phyloP scores from a whole-genome alignment of 2,888 invertebrate species.

The Cosmia trapezina region DNA sequence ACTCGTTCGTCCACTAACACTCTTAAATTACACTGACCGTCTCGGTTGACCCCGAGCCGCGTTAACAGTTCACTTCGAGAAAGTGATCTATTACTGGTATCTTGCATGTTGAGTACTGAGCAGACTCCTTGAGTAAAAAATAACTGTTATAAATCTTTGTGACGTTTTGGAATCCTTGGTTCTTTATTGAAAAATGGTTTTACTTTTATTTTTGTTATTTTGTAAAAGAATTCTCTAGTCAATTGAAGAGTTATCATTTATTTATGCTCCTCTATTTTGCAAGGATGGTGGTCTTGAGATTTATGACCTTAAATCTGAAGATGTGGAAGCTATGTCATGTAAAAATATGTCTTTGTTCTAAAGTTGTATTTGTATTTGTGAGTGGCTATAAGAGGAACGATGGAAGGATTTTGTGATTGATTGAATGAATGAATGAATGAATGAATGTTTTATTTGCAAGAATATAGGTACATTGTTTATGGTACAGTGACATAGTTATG shows the following conservation, averaged over 20 bases:
- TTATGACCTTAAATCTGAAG: neutral
- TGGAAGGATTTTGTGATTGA: no score
- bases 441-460: no score
- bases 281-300: neutral
- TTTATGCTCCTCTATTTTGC: neutral
- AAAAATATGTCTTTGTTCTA: neutral
- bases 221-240: neutral
- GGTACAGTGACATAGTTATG: no score
- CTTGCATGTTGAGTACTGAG: constrained; percentile 16
- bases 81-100: constrained; percentile 46
- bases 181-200: neutral
- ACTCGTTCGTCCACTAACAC: constrained; percentile 36
- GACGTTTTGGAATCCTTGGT: constrained; percentile 14
- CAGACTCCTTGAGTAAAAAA: constrained; percentile 1
- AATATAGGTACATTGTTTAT: no score
- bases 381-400: no score
- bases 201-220: neutral
- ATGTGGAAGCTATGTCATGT: neutral
- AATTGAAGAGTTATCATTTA: neutral
- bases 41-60: constrained; percentile 42
- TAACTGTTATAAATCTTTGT: constrained; percentile 23
- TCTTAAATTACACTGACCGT: constrained; percentile 50
- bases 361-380: no score
- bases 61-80: constrained; percentile 31
- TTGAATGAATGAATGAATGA: no score